phyloP scores from a whole-genome alignment of 2,888 invertebrate species.

The Lycophotia porphyrea region DNA sequence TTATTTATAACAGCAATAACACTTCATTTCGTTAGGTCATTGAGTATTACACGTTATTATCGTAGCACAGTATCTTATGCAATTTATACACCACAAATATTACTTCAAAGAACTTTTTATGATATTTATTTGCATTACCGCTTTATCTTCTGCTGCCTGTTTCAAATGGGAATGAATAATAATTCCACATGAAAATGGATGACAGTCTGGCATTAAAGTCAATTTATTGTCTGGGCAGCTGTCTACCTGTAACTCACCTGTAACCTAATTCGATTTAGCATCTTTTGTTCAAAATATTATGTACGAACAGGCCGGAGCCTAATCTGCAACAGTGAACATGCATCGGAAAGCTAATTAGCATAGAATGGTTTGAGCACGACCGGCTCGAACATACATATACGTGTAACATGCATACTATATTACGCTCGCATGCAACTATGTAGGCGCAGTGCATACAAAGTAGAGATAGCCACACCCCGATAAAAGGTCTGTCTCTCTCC shows the following conservation, averaged over 20 bases:
- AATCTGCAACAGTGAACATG: constrained; percentile 75
- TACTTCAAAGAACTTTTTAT: constrained; percentile 25
- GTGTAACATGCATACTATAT: constrained; percentile 50
- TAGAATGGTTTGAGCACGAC: constrained; percentile 81
- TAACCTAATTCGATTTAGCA: constrained; percentile 51
- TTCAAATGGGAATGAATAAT: constrained; percentile 31
- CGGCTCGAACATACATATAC: constrained; percentile 67
- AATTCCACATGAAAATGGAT: constrained; percentile 8
- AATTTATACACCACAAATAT: constrained; percentile 26
- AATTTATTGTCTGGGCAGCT: constrained; percentile 19
- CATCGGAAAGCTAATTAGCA: constrained; percentile 82
- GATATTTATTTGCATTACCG: constrained; percentile 46
- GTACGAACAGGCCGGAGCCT: constrained; percentile 58
- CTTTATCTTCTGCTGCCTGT: constrained; percentile 47
- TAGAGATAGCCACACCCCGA: constrained; percentile 87
- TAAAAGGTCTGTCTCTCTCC: constrained; percentile 78
- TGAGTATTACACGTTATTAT: constrained; percentile 35
- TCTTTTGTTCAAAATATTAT: constrained; percentile 65
- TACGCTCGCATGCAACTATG: constrained; percentile 81
- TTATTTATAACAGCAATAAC: constrained; percentile 55
- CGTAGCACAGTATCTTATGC: constrained; percentile 31
- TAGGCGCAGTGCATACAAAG: constrained; percentile 83
- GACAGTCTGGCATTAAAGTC: constrained; percentile 16
- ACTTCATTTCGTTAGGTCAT: constrained; percentile 37
- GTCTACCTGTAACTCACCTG: constrained; percentile 25